Evolutionary conservation across 2,888 invertebrate species (phyloP).

Genomic region (Quadroppia sp.): DNA sequence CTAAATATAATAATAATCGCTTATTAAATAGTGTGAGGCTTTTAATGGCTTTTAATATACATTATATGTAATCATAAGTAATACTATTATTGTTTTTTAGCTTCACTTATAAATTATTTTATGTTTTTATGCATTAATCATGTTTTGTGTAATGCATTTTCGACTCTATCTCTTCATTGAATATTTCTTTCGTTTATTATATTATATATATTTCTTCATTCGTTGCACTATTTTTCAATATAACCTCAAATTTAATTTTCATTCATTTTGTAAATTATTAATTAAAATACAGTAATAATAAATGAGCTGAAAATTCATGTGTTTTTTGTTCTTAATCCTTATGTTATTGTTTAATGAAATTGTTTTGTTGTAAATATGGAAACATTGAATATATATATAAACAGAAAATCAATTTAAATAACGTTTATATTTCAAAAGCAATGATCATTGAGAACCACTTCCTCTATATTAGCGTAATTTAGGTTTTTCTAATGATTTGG

Average conservation of each 20-base stretch:
- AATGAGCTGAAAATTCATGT: constrained; percentile 12
- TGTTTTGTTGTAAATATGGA: no score
- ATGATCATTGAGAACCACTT: not conserved
- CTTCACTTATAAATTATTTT: constrained; percentile 18
- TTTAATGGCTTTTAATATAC: not conserved
- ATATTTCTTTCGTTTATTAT: not conserved
- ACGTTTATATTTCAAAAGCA: not conserved
- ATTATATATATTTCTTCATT: not conserved
- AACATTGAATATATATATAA: no score
- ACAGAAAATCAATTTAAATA: no score
- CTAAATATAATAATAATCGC: constrained; percentile 14
- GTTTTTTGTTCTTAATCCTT: not conserved
- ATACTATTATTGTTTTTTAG: constrained; percentile 3
- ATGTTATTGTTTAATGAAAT: no score
- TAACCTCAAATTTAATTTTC: constrained; percentile 2
- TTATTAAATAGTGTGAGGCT: constrained; percentile 10
- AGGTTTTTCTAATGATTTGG: no score
- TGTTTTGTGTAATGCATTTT: constrained; percentile 8
- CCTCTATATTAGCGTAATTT: no score
- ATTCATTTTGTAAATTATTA: constrained; percentile 27
- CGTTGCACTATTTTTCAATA: constrained; percentile 9
- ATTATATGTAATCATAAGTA: not conserved
- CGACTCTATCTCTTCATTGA: not conserved
- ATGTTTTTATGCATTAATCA: constrained; percentile 2
- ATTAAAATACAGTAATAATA: constrained; percentile 15